These are phyloP conservation scores for Pristionchus maxplancki DNA, from an alignment of 2,888 invertebrate genomes.

Conservation along the genomic window DNA sequence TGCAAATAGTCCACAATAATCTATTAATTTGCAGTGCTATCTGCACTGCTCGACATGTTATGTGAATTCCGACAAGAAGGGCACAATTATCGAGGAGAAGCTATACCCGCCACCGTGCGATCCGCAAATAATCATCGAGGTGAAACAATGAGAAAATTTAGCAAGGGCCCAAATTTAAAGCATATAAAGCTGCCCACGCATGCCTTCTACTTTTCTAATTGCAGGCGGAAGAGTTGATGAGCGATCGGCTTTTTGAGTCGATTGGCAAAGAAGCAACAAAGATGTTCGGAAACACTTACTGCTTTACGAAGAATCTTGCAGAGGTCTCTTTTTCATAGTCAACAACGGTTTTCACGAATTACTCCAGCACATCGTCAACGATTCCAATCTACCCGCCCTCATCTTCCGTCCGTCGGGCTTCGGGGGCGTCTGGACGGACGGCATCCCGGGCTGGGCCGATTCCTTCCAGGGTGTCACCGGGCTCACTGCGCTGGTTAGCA, in stretches of 20 bases:
- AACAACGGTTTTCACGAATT: no score
- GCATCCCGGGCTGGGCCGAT: background rate
- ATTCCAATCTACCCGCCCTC: background rate
- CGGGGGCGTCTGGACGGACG: background rate
- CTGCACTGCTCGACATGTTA: background rate
- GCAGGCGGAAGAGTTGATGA: background rate
- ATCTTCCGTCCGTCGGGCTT: background rate
- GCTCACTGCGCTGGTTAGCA: background rate
- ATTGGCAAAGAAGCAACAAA: background rate
- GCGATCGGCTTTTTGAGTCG: background rate
- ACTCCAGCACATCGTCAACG: background rate
- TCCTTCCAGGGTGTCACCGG: background rate
- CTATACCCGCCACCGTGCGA: background rate
- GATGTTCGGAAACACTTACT: background rate
- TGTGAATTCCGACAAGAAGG: background rate
- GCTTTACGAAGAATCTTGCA: background rate
- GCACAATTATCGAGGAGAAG: background rate
- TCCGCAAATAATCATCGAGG: background rate
- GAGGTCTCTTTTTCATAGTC: background rate
- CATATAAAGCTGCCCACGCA: background rate
- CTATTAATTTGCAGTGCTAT: background rate
- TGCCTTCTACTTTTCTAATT: background rate
- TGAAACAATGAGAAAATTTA: no score
- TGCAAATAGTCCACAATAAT: no score
- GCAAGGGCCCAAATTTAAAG: slow-evolving; percentile 22